phyloP scores from a whole-genome alignment of 2,797 vertebrate genomes.

The Bufotes viridis region DNA sequence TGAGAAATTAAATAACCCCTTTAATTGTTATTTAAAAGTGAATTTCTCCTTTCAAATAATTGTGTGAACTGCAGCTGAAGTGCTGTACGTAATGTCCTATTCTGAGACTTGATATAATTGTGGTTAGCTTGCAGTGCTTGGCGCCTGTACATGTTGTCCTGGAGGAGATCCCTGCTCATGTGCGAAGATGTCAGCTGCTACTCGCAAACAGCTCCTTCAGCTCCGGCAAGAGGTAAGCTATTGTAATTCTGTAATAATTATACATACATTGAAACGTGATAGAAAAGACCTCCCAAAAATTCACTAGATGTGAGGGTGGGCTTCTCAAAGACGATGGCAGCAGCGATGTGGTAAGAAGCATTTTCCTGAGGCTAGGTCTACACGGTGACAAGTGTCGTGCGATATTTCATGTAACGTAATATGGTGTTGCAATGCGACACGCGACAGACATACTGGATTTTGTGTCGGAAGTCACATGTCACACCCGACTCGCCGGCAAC shows the following conservation, averaged over 20 bases:
- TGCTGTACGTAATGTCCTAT: background rate
- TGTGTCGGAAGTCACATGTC: too few species aligned
- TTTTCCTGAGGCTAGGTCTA: too few species aligned
- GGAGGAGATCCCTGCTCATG: slow-evolving; percentile 80
- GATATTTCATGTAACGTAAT: too few species aligned
- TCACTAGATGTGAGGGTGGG: too few species aligned
- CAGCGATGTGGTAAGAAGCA: too few species aligned
- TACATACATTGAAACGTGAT: background rate
- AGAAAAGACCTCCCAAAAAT: background rate
- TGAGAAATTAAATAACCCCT: too few species aligned
- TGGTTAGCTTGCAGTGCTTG: slow-evolving; percentile 82
- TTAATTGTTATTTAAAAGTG: background rate
- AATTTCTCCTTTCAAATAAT: background rate
- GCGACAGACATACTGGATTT: too few species aligned
- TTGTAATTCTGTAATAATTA: background rate
- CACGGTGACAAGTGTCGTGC: too few species aligned
- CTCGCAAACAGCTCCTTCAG: slow-evolving; percentile 82
- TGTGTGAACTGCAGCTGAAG: background rate
- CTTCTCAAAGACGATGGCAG: too few species aligned
- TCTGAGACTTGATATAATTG: background rate
- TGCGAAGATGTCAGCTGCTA: slow-evolving; percentile 80
- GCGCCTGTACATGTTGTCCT: slow-evolving; percentile 80
- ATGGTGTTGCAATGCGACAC: too few species aligned
- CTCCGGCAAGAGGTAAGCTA: slow-evolving; percentile 82
- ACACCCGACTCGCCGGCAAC: too few species aligned